Conservation (phyloP, 2,113 vertebrate species). For the Seriola aureovittata region DNA sequence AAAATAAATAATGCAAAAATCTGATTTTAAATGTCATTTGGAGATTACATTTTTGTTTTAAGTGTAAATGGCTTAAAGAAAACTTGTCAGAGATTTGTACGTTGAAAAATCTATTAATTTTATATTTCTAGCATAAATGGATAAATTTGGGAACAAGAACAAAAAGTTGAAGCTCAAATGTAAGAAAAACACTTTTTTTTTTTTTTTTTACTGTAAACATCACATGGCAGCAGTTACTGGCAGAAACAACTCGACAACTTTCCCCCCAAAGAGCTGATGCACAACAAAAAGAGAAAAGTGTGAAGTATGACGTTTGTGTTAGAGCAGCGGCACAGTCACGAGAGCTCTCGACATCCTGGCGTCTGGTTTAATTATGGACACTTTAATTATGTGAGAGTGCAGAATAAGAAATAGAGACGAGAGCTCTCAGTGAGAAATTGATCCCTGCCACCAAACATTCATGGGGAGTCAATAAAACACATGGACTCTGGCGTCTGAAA, state of each 20-base stretch:
- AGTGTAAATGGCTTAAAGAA: not conserved
- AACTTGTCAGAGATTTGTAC: too few relatives aligned
- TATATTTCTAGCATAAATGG: not conserved
- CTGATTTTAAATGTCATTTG: too few relatives aligned
- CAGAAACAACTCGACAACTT: slow-evolving; percentile 2
- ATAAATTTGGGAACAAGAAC: not conserved
- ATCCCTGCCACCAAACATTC: slow-evolving; percentile 43
- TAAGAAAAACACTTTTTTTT: not conserved
- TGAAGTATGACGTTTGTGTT: slow-evolving; percentile 28
- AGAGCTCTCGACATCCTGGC: slow-evolving; percentile 53
- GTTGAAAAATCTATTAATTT: too few relatives aligned
- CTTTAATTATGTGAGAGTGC: slow-evolving; percentile 70
- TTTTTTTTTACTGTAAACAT: not conserved
- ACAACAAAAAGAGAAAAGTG: slow-evolving; percentile 32
- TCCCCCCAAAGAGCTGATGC: not conserved
- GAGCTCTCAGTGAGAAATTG: slow-evolving; percentile 44
- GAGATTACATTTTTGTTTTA: too few relatives aligned
- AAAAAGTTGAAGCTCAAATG: not conserved
- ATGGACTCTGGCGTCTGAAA: slow-evolving; percentile 47
- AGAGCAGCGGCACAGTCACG: slow-evolving; percentile 30
- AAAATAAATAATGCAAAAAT: not conserved
- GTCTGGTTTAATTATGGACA: slow-evolving; percentile 72
- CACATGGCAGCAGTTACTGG: not conserved
- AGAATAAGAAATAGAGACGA: slow-evolving; percentile 53
- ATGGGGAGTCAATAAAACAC: slow-evolving; percentile 45